A percentile compares a stretch with the other conserved stretches of the same genome.
Conservation (phyloP, 1,140 invertebrate genomes). For the Aphelenchoides besseyi region DNA sequence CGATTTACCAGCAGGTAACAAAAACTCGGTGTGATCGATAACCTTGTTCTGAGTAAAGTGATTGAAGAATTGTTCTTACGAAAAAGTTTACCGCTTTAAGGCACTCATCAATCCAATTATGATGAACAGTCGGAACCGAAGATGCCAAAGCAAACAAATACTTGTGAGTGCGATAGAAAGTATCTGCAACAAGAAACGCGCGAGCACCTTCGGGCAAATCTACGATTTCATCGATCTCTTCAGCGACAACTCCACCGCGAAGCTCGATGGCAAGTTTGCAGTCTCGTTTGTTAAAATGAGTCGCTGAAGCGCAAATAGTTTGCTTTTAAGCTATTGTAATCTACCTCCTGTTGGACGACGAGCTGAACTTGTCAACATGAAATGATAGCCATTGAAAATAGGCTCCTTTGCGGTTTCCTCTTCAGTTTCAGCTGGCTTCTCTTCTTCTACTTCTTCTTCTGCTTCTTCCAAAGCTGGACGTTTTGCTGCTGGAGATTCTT, state of each 20-base stretch:
- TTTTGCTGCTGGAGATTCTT: constrained; percentile 27
- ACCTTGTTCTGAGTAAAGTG: constrained; percentile 34
- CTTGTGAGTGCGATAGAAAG: constrained; percentile 59
- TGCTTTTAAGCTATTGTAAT: neutral
- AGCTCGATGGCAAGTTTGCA: constrained; percentile 42
- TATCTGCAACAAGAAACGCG: constrained; percentile 57
- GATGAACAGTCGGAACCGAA: constrained; percentile 51
- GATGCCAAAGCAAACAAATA: constrained; percentile 55
- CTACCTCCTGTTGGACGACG: neutral
- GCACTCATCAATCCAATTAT: constrained; percentile 53
- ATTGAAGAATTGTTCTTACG: constrained; percentile 19
- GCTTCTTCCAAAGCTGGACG: constrained; percentile 13
- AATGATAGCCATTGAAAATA: neutral
- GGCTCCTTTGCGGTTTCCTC: neutral
- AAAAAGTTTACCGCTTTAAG: constrained; percentile 33
- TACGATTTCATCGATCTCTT: constrained; percentile 46
- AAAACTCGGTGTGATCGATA: constrained; percentile 38
- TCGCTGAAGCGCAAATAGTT: constrained; percentile 23
- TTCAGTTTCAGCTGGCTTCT: constrained; percentile 15
- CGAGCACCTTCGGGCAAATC: constrained; percentile 6
- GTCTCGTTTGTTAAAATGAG: constrained; percentile 57
- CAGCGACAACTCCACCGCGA: constrained; percentile 50
- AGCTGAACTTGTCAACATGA: constrained; percentile 7
- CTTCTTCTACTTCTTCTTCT: constrained; percentile 22
- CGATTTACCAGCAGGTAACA: constrained; percentile 50